Percentiles rank a stretch among this genome's conserved stretches.
Evolutionary conservation across 2,797 vertebrate species (phyloP).

Genomic region (Aulostomus chinensis): DNA sequence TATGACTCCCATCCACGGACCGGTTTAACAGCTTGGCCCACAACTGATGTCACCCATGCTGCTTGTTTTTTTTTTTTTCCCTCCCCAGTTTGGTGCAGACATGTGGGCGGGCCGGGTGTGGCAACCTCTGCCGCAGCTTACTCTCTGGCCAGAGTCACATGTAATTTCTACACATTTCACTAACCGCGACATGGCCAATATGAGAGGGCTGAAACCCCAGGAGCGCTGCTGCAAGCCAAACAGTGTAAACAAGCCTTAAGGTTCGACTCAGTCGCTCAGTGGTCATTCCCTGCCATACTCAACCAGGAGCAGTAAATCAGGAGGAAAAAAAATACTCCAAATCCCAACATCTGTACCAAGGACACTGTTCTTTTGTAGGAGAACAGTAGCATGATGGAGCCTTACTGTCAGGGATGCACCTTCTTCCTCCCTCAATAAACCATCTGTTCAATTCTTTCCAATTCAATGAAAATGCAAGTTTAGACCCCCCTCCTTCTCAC

Average conservation of each 20-base stretch:
- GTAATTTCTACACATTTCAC: constrained; percentile 79
- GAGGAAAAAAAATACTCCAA: neutral
- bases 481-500: no score
- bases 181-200: constrained; percentile 77
- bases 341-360: no score
- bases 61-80: neutral
- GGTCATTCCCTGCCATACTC: no score
- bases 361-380: no score
- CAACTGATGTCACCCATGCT: constrained; percentile 61
- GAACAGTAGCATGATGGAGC: no score
- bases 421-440: no score
- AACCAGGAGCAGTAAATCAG: neutral
- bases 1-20: constrained; percentile 48
- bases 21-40: constrained; percentile 60
- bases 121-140: constrained; percentile 66
- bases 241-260: constrained; percentile 48
- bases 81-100: constrained; percentile 49
- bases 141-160: constrained; percentile 66
- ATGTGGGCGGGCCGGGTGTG: constrained; percentile 72
- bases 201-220: constrained; percentile 64
- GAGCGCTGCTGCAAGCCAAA: neutral
- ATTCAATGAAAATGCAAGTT: no score
- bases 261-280: no score
- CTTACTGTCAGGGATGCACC: no score
- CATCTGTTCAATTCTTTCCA: no score